Conservation (phyloP, 1,140 invertebrate species). For the Hycleus cichorii region DNA sequence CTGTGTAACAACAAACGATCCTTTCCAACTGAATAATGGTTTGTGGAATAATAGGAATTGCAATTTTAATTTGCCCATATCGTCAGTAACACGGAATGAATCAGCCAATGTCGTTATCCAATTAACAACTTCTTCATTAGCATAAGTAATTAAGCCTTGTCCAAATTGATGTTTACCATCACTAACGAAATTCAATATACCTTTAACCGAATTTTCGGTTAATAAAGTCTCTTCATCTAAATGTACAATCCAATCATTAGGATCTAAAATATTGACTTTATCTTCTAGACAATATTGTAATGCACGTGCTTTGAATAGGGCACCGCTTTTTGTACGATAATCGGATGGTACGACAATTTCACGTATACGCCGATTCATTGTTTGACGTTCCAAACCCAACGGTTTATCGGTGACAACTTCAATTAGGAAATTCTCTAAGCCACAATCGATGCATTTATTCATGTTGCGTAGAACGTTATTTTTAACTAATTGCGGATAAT, state of each 20-base stretch:
- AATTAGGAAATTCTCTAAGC: constrained; percentile 93
- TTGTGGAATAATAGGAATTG: constrained; percentile 92
- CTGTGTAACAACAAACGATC: constrained; percentile 89
- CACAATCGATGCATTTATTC: constrained; percentile 79
- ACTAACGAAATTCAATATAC: constrained; percentile 92
- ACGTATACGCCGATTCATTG: constrained; percentile 59
- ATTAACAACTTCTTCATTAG: constrained; percentile 93
- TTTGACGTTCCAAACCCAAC: constrained; percentile 56
- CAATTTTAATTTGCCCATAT: constrained; percentile 92
- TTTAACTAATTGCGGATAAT: constrained; percentile 87
- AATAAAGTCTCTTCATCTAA: constrained; percentile 95
- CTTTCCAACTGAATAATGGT: constrained; percentile 96
- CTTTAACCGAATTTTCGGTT: constrained; percentile 83
- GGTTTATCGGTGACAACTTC: constrained; percentile 95
- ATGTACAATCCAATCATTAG: constrained; percentile 96
- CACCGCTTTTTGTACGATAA: constrained; percentile 83
- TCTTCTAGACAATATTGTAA: constrained; percentile 94
- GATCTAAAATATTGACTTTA: constrained; percentile 76
- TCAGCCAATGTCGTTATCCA: constrained; percentile 96
- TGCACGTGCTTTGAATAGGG: constrained; percentile 91
- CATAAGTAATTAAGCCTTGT: constrained; percentile 96
- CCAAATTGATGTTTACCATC: constrained; percentile 95
- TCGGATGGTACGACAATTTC: constrained; percentile 81
- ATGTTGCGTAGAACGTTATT: constrained; percentile 86
- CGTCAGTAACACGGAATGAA: constrained; percentile 92